Evolutionary conservation across 2,797 vertebrate species (phyloP).

Genomic region (Eulemur rubriventer): DNA sequence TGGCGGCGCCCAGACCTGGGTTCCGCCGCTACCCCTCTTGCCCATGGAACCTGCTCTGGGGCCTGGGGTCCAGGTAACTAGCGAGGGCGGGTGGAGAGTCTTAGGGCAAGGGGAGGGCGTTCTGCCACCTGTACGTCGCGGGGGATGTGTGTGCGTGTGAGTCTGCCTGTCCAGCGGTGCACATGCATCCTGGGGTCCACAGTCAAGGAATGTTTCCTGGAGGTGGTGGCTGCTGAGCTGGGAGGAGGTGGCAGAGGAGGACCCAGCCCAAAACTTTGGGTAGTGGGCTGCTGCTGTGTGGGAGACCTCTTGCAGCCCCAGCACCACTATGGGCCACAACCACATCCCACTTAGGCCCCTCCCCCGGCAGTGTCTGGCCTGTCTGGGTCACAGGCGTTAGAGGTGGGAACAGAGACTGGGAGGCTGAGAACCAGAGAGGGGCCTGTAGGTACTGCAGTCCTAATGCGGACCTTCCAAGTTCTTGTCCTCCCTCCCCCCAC

Average conservation of each 20-base stretch:
- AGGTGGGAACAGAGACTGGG: background rate
- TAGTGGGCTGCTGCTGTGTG: background rate
- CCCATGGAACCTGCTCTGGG: conserved; percentile 73
- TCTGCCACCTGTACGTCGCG: background rate
- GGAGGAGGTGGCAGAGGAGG: background rate
- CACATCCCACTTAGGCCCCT: conserved; percentile 33
- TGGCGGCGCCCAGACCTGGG: conserved; percentile 46
- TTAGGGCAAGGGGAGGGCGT: background rate
- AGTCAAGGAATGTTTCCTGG: background rate
- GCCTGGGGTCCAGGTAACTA: conserved; percentile 76
- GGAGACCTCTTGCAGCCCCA: background rate
- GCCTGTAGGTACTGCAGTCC: background rate
- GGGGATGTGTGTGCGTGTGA: rapidly evolving
- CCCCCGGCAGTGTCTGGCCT: background rate
- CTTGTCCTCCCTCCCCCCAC: background rate
- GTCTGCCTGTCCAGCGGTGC: background rate
- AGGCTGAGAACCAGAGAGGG: background rate
- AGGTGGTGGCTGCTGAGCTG: background rate
- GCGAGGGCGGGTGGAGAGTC: conserved; percentile 32
- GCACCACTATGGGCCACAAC: background rate
- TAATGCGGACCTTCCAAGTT: background rate
- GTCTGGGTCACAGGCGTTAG: background rate
- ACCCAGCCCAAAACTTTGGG: background rate
- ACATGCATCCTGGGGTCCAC: background rate
- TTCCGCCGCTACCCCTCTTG: conserved; percentile 43